Evolutionary conservation across 2,888 invertebrate species (phyloP), one percentile per base, ranked within the genome.

Genomic region (Taphrorychus bicolor): DNA sequence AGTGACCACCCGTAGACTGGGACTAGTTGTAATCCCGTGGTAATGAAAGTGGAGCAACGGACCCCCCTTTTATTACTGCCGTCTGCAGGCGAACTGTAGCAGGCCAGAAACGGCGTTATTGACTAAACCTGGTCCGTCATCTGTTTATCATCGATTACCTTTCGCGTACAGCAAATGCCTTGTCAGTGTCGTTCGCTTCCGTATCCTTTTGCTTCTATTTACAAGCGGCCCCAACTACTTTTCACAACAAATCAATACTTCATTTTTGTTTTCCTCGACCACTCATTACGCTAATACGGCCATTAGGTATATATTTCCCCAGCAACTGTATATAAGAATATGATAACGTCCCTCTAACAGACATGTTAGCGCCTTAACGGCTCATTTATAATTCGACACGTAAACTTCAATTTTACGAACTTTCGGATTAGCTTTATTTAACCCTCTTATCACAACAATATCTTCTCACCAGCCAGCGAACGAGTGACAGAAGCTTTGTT

Each of bases 81-180:
- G 59, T 62, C 58, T 62, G 58, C 60, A 57, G 61, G 60, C 60
- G 56, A 56, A 56, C 45, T 54, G 57, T 24, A 54, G 59, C 63
- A 66, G 63, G 32, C 56, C 64, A 61, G 61, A 57, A 66, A 66
- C 67, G 62, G 65, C 66, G 69, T 59, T 74, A 74, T 75, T 72
- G 75, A 74, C 75, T 75, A 70, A 75, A 73, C 72, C 73, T 71
- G 69, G 71, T 70, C 76, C 80, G 81, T 81, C 81, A 81, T 82
- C 82, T 82, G 82, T 79, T 80, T 79, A 76, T 78, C 81, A 82
- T 82, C 81, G 82, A 82, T 82, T 82, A 78, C 78, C 80, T 78
- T 77, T 79, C 79, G 78, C 77, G 77, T 78, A 76, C 77, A 76
- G 72, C 58, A 73, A 75, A 73, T 73, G 77, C 74, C 75, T 75